These are phyloP conservation scores for Chloroclysta siterata DNA, from an alignment of 2,888 invertebrate genomes.

Conservation along the genomic window DNA sequence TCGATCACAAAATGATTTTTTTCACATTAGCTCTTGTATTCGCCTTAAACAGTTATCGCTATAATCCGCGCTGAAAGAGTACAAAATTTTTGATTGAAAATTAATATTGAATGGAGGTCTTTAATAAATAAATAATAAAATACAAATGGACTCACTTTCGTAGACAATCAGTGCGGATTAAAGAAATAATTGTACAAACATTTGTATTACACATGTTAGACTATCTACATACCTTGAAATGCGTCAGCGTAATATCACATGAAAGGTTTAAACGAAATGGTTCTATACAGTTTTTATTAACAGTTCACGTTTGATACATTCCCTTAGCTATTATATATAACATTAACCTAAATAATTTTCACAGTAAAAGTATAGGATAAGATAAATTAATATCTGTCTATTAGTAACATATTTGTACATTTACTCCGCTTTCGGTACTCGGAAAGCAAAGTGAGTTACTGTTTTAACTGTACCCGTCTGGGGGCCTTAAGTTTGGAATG, in stretches of 20 bases:
- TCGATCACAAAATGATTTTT: too few relatives aligned
- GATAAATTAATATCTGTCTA: too few relatives aligned
- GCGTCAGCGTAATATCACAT: constrained; percentile 1
- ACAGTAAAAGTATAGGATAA: constrained; percentile 1
- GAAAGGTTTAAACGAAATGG: constrained; percentile 17
- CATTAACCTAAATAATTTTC: constrained; percentile 17
- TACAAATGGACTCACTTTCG: not conserved
- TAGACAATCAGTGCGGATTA: not conserved
- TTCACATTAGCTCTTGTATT: too few relatives aligned
- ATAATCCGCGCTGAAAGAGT: not conserved
- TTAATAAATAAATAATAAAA: too few relatives aligned
- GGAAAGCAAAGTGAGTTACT: too few relatives aligned
- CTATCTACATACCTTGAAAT: constrained; percentile 25
- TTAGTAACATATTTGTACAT: too few relatives aligned
- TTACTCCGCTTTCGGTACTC: too few relatives aligned
- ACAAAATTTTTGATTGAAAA: not conserved
- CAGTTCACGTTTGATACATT: constrained; percentile 49
- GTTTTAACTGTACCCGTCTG: too few relatives aligned
- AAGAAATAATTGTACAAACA: not conserved
- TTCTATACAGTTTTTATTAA: constrained; percentile 24
- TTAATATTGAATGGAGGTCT: too few relatives aligned
- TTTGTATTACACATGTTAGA: constrained; percentile 8
- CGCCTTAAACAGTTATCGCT: not conserved
- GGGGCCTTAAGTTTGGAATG: too few relatives aligned
- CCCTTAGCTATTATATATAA: constrained; percentile 32